A percentile compares a stretch with the other conserved stretches of the same genome.
These are phyloP conservation scores for Vanacampus margaritifer DNA, from an alignment of 2,113 vertebrate genomes.

Conservation along the genomic window DNA sequence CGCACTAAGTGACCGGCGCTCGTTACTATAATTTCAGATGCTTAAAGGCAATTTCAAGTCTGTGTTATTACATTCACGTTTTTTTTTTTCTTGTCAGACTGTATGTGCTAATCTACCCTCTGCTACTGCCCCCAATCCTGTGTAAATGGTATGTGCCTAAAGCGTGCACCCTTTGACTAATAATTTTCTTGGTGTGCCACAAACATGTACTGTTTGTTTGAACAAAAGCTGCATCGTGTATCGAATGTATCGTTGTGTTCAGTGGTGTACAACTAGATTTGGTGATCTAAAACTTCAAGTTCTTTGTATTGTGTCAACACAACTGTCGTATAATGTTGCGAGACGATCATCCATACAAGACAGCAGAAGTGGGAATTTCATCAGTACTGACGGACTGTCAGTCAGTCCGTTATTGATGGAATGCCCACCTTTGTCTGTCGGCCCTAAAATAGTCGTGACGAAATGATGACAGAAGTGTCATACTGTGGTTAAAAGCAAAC, in stretches of 20 bases:
- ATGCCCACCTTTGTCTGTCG: no score
- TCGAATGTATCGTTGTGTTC: constrained; percentile 5
- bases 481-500: no score
- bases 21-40: constrained; percentile 18
- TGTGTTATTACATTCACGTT: constrained; percentile 26
- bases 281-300: constrained; percentile 1
- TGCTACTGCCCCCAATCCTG: constrained; percentile 31
- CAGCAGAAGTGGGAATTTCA: no score
- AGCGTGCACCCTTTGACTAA: constrained; percentile 11
- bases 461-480: no score
- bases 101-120: constrained; percentile 51
- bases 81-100: constrained; percentile 21
- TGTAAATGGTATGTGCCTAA: constrained; percentile 18
- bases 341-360: no score
- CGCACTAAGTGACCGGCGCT: constrained; percentile 39
- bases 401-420: no score
- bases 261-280: constrained; percentile 26
- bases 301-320: no score
- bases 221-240: constrained; percentile 35
- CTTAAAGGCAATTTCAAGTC: constrained; percentile 37
- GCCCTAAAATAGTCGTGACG: no score
- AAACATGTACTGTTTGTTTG: constrained; percentile 23
- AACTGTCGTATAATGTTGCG: no score
- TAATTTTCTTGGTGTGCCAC: constrained; percentile 20
- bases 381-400: no score